These are phyloP conservation scores for Eulemur albifrons DNA, from an alignment of 2,797 vertebrate genomes.

Conservation along the genomic window DNA sequence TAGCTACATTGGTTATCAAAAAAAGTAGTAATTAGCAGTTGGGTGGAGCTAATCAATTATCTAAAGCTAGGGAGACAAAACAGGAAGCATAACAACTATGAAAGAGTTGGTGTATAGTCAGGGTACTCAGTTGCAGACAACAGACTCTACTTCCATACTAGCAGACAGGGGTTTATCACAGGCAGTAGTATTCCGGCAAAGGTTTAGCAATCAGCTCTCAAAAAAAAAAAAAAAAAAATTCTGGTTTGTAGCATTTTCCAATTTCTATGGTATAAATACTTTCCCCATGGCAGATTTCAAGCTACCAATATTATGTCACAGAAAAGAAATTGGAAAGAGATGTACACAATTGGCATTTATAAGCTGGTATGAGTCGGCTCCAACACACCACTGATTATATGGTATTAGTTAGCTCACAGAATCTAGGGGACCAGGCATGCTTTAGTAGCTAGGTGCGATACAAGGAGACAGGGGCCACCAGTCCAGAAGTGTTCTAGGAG, in stretches of 20 bases:
- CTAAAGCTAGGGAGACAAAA: not conserved
- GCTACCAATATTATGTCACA: not conserved
- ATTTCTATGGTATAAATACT: not conserved
- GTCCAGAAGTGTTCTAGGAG: not conserved
- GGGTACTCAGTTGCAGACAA: not conserved
- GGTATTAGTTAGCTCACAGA: not conserved
- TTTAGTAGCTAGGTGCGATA: not conserved
- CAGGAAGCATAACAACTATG: not conserved
- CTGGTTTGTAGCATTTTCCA: not conserved
- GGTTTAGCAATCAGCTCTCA: not conserved
- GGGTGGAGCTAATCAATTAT: not conserved
- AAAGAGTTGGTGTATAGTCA: not conserved
- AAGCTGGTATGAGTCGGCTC: not conserved
- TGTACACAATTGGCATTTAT: not conserved
- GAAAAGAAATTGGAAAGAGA: not conserved
- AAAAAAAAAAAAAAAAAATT: not conserved
- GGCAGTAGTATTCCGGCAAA: not conserved
- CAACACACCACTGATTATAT: not conserved
- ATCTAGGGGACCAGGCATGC: not conserved
- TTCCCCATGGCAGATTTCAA: not conserved
- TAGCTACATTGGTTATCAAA: not conserved
- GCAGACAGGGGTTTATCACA: not conserved
- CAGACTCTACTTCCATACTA: not conserved
- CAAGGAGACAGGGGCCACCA: not conserved
- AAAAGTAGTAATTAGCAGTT: not conserved